Conservation (phyloP, 2,888 invertebrate genomes). For the Dione vanillae region DNA sequence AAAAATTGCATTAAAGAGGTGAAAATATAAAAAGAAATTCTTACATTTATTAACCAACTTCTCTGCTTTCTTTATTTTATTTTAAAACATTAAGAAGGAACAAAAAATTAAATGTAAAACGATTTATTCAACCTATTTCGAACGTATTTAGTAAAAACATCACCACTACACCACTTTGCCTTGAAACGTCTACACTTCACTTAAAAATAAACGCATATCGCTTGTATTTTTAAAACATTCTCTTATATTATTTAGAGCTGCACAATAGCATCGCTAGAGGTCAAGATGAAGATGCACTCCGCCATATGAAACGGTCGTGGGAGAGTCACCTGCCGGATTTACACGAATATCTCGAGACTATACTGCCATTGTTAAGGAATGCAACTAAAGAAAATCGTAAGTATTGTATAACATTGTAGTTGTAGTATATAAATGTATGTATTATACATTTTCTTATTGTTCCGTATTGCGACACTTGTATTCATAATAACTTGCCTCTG, state of each 20-base stretch:
- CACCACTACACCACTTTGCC: neutral
- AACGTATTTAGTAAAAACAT: neutral
- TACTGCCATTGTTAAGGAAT: conserved; percentile 73
- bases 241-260: conserved; percentile 60
- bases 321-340: conserved; percentile 72
- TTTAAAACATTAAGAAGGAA: too few species aligned
- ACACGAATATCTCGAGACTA: conserved; percentile 69
- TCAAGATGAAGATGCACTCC: conserved; percentile 66
- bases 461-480: too few species aligned
- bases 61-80: neutral
- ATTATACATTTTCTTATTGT: too few species aligned
- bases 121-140: too few species aligned
- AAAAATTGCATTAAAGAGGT: neutral
- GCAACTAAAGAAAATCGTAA: conserved; percentile 76
- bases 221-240: neutral
- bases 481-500: too few species aligned
- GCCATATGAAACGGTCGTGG: conserved; percentile 75
- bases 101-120: too few species aligned
- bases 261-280: conserved; percentile 70
- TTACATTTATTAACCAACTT: too few species aligned
- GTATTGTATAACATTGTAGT: conserved; percentile 43
- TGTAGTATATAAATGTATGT: neutral
- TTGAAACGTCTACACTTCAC: neutral
- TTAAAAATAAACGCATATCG: neutral
- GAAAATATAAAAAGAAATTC: neutral